Percentiles rank a stretch among this genome's conserved stretches.
phyloP scores from a whole-genome alignment of 1,140 invertebrate species.

The Paraescarpia echinospica region DNA sequence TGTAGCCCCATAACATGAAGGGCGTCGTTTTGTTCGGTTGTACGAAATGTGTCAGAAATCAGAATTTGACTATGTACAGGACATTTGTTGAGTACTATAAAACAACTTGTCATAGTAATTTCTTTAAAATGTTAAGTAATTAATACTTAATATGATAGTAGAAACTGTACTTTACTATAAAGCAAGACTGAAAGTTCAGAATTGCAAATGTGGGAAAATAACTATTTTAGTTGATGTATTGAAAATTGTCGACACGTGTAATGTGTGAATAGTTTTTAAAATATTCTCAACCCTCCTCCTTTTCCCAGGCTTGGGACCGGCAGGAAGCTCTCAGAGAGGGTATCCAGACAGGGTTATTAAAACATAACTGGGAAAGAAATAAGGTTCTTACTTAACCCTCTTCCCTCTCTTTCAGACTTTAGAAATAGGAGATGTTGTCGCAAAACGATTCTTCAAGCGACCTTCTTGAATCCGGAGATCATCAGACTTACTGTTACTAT shows the following conservation, averaged over 20 bases:
- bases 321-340: too few relatives aligned
- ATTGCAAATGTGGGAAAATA: too few relatives aligned
- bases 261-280: too few relatives aligned
- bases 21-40: neutral
- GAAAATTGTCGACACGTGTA: too few relatives aligned
- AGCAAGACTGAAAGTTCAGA: too few relatives aligned
- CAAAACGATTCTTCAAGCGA: slow-evolving; percentile 14
- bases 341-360: too few relatives aligned
- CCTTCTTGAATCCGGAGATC: neutral
- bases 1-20: neutral
- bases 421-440: neutral
- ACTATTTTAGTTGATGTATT: too few relatives aligned
- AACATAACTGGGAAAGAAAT: too few relatives aligned
- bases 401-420: neutral
- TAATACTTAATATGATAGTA: neutral
- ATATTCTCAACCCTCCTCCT: too few relatives aligned
- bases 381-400: neutral
- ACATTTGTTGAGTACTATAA: neutral
- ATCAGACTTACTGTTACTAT: neutral
- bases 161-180: too few relatives aligned
- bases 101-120: neutral
- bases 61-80: neutral
- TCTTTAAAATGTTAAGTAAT: neutral
- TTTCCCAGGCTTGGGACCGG: too few relatives aligned
- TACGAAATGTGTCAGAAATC: neutral